Evolutionary conservation across 1,140 invertebrate genomes (phyloP).

Genomic region (Drosophila baimaii): DNA sequence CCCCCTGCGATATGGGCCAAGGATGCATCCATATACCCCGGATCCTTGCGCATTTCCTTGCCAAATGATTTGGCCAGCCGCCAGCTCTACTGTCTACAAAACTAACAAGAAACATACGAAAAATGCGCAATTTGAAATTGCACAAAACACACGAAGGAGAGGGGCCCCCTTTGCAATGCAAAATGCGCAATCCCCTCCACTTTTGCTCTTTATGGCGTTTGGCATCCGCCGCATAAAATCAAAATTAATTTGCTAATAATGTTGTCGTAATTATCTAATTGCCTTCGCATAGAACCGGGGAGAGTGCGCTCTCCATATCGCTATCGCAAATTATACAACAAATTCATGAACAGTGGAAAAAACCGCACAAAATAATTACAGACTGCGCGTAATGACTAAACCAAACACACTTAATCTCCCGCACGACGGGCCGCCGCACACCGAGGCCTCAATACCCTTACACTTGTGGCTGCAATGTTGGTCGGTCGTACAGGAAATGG

Average conservation of each 20-base stretch:
- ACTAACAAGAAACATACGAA: conserved; percentile 17
- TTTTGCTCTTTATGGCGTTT: conserved; percentile 19
- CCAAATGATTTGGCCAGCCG: conserved; percentile 50
- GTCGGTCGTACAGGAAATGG: neutral
- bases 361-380: conserved; percentile 48
- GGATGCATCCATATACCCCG: conserved; percentile 5
- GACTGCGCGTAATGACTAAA: conserved; percentile 35
- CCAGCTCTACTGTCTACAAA: conserved; percentile 24
- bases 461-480: neutral
- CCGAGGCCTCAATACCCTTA: neutral
- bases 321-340: conserved; percentile 49
- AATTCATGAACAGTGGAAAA: conserved; percentile 46
- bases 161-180: neutral
- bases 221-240: conserved; percentile 56
- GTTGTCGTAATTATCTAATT: conserved; percentile 68
- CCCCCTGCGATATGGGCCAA: conserved; percentile 21
- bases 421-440: too few species aligned
- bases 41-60: conserved; percentile 35
- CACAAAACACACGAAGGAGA: neutral
- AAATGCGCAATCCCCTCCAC: conserved; percentile 1
- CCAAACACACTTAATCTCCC: conserved; percentile 2
- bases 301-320: too few species aligned
- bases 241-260: conserved; percentile 71
- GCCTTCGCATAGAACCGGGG: conserved; percentile 6
- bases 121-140: conserved; percentile 38